phyloP scores from a whole-genome alignment of 2,113 vertebrate species.

The Arothron firmamentum region DNA sequence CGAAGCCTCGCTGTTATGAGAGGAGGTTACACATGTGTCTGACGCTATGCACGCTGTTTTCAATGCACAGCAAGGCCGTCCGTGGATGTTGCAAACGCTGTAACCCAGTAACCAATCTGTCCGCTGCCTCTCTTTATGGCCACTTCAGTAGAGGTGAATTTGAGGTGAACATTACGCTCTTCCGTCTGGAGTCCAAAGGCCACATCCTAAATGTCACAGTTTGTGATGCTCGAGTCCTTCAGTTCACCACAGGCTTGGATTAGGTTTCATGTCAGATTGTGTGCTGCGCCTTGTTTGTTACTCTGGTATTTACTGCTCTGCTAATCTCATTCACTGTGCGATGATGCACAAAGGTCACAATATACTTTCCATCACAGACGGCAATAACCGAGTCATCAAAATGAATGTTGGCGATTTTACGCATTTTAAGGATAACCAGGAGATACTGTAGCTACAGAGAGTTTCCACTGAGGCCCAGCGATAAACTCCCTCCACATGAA shows the following conservation, averaged over 20 bases:
- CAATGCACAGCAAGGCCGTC: no score
- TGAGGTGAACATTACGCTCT: no score
- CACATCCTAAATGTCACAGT: no score
- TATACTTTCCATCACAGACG: neutral
- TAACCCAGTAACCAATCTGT: neutral
- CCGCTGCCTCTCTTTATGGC: neutral
- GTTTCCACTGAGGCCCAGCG: neutral
- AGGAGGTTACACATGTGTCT: no score
- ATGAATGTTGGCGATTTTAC: neutral
- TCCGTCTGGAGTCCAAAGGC: neutral
- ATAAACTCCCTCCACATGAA: neutral
- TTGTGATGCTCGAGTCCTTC: neutral
- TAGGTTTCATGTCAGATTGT: neutral
- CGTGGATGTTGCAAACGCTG: no score
- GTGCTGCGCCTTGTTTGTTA: neutral
- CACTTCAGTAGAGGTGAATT: neutral
- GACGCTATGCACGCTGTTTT: no score
- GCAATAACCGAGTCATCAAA: neutral
- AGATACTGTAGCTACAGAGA: no score
- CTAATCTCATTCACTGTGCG: neutral
- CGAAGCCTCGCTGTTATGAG: no score
- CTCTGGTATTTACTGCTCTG: neutral
- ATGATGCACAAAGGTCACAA: neutral
- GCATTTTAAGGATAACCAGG: neutral
- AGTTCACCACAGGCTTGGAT: neutral